Base-by-base conservation (phyloP, 2,888 invertebrate genomes). In the Drosophila stalkeri region DNA sequence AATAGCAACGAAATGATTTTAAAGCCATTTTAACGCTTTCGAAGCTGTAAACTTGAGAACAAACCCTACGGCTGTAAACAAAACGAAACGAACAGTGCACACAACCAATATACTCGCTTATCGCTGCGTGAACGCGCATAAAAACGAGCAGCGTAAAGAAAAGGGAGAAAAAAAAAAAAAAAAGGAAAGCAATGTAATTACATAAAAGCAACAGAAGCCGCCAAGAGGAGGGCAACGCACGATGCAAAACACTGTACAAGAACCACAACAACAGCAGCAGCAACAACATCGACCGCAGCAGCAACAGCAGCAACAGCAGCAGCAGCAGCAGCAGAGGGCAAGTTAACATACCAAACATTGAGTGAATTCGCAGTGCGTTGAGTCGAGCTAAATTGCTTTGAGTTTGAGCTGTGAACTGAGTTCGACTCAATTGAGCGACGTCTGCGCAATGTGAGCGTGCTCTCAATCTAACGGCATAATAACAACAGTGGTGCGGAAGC, bases 151-250 rank as follows among this genome's bases (percentile, higher is more conserved):
- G 27, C 54, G 55, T 33, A 39, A 56, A 47, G 31, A 59, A 64
- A 47, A 41, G 31, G 35, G 41, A 41, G 49, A 54, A 62, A 41
- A 60, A 61, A 54, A 62, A 41, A 60, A 61, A 43, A 37, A 61
- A 44, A 39, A 44, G 69, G 33, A 63, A 54, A 68, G 63, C 67
- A 71, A 69, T 73, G 81, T 89, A 86, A 89, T 84, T 85, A 85
- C 85, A 89, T 79, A 86, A 84, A 81, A 79, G 86, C 86, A 75
- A 66, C 65, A 76, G 66, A 66, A 78, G 43, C 49, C 55, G 46
- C 51, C 51, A 55, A 51, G 46, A 77, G 57, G 56, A 66, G 81
- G 72, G 89, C 75, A 88, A 82, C 75, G 80, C 63, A 82, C 86
- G 75, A 69, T 79, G 79, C 73, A 84, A 87, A 74, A 74, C 57